Evolutionary conservation across 1,140 invertebrate species (phyloP).

Genomic region (Vanessa tameamea): DNA sequence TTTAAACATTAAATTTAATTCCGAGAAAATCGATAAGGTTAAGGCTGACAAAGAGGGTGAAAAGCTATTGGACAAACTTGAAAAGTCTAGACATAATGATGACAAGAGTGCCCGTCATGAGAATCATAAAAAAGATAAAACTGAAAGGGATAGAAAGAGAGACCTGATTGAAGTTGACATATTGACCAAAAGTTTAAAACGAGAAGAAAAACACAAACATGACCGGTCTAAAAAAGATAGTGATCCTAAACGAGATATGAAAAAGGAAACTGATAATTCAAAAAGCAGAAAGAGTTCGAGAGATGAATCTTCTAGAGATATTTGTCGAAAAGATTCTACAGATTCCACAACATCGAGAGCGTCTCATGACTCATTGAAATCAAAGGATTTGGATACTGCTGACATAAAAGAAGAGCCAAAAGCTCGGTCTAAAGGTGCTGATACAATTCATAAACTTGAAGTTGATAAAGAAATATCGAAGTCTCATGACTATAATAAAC

Average conservation of each 20-base stretch:
- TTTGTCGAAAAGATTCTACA: conserved; percentile 77
- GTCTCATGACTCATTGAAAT: conserved; percentile 73
- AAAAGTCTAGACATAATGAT: conserved; percentile 64
- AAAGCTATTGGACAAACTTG: conserved; percentile 67
- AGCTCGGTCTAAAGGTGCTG: conserved; percentile 51
- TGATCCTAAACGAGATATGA: conserved; percentile 64
- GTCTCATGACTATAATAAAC: conserved; percentile 27
- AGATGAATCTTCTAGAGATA: conserved; percentile 73
- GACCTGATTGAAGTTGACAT: conserved; percentile 56
- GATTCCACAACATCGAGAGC: conserved; percentile 79
- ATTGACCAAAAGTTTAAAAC: conserved; percentile 53
- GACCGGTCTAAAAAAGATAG: conserved; percentile 66
- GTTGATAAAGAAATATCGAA: conserved; percentile 50
- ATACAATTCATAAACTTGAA: conserved; percentile 52
- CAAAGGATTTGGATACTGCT: conserved; percentile 68
- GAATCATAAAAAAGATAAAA: conserved; percentile 66
- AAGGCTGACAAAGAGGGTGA: conserved; percentile 62
- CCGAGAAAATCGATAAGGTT: conserved; percentile 62
- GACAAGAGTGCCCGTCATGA: conserved; percentile 62
- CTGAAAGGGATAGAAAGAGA: conserved; percentile 65
- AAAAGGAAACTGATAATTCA: conserved; percentile 58
- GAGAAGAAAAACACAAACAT: conserved; percentile 68
- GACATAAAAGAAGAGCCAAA: conserved; percentile 73
- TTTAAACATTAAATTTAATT: conserved; percentile 69
- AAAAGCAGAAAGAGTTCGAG: conserved; percentile 73